Conservation (phyloP, 1,140 invertebrate genomes). For the Drosophila leontia region DNA sequence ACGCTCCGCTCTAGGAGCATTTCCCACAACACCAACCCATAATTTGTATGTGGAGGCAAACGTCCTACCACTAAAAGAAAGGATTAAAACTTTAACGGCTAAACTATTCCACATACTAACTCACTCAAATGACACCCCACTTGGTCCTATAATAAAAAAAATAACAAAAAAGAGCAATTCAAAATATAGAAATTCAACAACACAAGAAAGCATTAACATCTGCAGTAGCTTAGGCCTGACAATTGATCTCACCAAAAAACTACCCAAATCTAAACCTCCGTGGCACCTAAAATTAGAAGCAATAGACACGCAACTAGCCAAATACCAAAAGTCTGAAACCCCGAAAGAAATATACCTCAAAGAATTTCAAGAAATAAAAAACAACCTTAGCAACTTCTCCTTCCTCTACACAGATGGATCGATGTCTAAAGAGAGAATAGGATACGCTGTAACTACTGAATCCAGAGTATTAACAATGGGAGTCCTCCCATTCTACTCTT, state of each 20-base stretch:
- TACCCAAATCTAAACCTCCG: not conserved
- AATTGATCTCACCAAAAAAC: not conserved
- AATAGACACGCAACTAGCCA: not conserved
- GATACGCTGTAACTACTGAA: too few relatives aligned
- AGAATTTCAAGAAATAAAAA: too few relatives aligned
- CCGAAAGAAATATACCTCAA: not conserved
- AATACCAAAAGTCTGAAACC: not conserved
- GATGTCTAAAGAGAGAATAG: too few relatives aligned
- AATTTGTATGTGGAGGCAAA: too few relatives aligned
- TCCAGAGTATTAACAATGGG: too few relatives aligned
- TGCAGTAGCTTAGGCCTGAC: not conserved
- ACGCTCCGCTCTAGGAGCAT: too few relatives aligned
- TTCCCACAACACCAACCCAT: too few relatives aligned
- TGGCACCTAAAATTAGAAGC: not conserved
- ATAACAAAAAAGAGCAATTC: not conserved
- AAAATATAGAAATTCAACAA: not conserved
- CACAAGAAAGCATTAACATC: not conserved
- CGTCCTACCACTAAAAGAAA: too few relatives aligned
- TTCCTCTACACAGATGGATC: too few relatives aligned
- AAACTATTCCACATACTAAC: too few relatives aligned
- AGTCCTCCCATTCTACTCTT: not conserved
- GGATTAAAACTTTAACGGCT: too few relatives aligned
- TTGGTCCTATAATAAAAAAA: not conserved
- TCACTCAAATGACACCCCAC: not conserved
- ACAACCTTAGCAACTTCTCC: too few relatives aligned